A percentile compares a stretch with the other conserved stretches of the same genome.
These are phyloP conservation scores for Bothrops jararaca DNA, from an alignment of 2,113 vertebrate genomes.

Conservation along the genomic window DNA sequence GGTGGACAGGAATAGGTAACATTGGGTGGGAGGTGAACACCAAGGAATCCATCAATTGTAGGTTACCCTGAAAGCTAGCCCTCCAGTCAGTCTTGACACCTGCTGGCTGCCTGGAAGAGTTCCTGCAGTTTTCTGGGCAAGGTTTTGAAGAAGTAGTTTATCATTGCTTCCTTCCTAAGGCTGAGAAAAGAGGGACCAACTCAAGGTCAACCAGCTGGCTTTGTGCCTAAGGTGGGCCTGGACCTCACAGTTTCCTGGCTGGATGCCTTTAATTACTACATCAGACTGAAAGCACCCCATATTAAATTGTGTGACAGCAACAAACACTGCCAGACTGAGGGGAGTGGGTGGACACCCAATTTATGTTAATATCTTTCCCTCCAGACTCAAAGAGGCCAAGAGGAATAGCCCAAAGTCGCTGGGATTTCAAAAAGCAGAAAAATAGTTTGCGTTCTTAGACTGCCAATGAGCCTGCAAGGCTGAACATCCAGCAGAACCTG, in stretches of 20 bases:
- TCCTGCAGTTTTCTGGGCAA: background rate
- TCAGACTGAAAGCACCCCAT: background rate
- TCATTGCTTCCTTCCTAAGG: background rate
- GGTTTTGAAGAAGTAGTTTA: background rate
- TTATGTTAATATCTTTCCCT: background rate
- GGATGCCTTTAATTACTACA: background rate
- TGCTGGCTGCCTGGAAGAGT: background rate
- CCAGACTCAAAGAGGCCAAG: background rate
- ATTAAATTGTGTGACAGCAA: background rate
- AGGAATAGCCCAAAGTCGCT: background rate
- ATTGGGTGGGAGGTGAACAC: background rate
- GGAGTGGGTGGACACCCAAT: background rate
- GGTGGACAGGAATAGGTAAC: background rate
- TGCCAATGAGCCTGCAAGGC: slow-evolving; percentile 20
- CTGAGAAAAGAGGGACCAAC: background rate
- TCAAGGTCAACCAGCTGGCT: background rate
- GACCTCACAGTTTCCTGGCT: background rate
- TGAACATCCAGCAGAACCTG: slow-evolving; percentile 19
- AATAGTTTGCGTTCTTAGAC: background rate
- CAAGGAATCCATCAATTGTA: background rate
- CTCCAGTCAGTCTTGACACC: background rate
- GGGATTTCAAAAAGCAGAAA: background rate
- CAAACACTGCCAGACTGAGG: background rate
- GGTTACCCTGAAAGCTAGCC: background rate
- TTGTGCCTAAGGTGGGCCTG: background rate